A percentile compares a stretch with the other conserved stretches of the same genome.
Evolutionary conservation across 1,140 invertebrate genomes (phyloP).

Genomic region (Drosophila asahinai): DNA sequence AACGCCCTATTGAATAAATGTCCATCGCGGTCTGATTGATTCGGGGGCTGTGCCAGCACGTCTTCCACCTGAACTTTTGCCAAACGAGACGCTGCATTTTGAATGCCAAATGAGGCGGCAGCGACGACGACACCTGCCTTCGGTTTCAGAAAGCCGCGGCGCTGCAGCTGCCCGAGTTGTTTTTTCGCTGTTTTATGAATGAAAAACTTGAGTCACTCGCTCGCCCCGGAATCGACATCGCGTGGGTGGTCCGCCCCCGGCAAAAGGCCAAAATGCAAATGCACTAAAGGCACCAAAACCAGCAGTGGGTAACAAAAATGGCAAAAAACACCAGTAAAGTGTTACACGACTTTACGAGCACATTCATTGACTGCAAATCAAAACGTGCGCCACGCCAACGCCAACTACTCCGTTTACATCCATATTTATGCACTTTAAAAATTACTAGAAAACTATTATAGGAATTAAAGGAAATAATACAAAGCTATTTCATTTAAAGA

Average conservation of each 20-base stretch:
- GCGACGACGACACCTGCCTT: slow-evolving; percentile 48
- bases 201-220: slow-evolving; percentile 63
- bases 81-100: slow-evolving; percentile 69
- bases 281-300: slow-evolving; percentile 53
- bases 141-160: neutral
- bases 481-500: neutral
- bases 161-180: slow-evolving; percentile 18
- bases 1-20: slow-evolving; percentile 69
- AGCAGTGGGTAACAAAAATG: slow-evolving; percentile 46
- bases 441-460: accelerated
- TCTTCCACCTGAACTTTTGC: slow-evolving; percentile 73
- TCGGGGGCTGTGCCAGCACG: slow-evolving; percentile 32
- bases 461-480: neutral
- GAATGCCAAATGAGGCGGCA: slow-evolving; percentile 61
- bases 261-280: slow-evolving; percentile 76
- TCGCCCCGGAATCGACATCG: slow-evolving; percentile 30
- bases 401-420: slow-evolving; percentile 32
- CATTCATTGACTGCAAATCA: slow-evolving; percentile 81
- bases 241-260: slow-evolving; percentile 71
- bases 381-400: slow-evolving; percentile 75
- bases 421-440: slow-evolving; percentile 11
- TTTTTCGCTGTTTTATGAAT: slow-evolving; percentile 67
- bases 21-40: slow-evolving; percentile 55
- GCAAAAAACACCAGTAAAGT: slow-evolving; percentile 51
- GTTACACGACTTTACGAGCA: slow-evolving; percentile 77